Percentiles rank a stretch among this genome's conserved stretches.
Evolutionary conservation across 1,140 invertebrate species (phyloP).

Genomic region (Caenorhabditis briggsae): DNA sequence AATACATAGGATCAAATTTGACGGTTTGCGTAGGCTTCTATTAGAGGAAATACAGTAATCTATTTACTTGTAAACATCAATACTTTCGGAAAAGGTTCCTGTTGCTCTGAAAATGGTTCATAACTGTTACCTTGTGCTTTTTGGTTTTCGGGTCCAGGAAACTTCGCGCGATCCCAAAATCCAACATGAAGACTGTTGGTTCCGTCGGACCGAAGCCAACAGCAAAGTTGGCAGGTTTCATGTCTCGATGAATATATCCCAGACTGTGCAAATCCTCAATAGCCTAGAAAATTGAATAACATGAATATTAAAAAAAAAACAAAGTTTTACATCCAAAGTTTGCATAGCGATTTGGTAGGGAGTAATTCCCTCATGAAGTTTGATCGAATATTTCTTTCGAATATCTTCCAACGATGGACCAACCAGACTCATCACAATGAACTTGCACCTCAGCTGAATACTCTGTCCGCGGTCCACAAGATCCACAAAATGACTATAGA

Average conservation of each 20-base stretch:
- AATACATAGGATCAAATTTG: no score
- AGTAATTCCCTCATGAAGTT: neutral
- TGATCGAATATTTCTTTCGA: neutral
- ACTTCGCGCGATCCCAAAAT: constrained; percentile 49
- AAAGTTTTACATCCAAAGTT: no score
- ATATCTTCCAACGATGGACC: constrained; percentile 28
- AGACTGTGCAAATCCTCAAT: constrained; percentile 2
- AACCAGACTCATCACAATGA: constrained; percentile 41
- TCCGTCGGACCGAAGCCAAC: constrained; percentile 12
- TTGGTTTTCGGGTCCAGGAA: constrained; percentile 19
- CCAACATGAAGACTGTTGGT: neutral
- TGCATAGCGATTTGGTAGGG: no score
- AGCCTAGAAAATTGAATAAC: neutral
- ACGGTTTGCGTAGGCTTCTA: no score
- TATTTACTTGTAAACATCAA: no score
- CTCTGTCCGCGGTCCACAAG: constrained; percentile 30
- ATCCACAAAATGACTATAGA: neutral
- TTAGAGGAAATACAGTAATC: no score
- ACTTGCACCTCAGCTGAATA: constrained; percentile 10
- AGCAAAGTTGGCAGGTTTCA: constrained; percentile 51
- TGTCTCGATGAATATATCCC: constrained; percentile 38
- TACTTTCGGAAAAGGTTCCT: no score
- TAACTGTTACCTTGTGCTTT: neutral
- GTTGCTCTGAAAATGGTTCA: no score
- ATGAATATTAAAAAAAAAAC: no score